Conservation (phyloP, 2,113 vertebrate genomes). For the Casuarius casuarius region DNA sequence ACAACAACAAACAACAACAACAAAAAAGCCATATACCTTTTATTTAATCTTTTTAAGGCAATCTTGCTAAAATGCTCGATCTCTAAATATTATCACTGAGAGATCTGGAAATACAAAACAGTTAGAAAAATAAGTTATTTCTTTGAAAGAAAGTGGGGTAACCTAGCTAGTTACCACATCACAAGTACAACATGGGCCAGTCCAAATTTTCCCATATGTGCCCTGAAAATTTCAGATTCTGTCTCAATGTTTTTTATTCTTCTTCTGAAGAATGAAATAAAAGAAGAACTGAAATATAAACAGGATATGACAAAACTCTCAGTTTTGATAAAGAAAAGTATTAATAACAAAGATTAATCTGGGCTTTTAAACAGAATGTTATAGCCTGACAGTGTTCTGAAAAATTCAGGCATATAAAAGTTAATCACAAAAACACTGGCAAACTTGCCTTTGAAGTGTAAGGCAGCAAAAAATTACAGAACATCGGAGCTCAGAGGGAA, state of each 20-base stretch:
- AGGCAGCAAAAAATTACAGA: constrained; percentile 44
- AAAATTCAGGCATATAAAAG: constrained; percentile 40
- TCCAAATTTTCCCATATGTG: background rate
- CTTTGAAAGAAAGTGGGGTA: background rate
- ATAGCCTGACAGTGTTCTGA: background rate
- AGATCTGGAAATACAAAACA: background rate
- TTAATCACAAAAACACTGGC: constrained; percentile 51
- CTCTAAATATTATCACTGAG: background rate
- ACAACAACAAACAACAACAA: background rate
- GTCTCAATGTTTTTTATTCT: background rate
- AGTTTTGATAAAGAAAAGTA: constrained; percentile 2
- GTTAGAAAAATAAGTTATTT: background rate
- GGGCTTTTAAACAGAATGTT: constrained; percentile 19
- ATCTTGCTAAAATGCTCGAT: background rate
- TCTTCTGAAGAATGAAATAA: background rate
- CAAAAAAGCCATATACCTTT: background rate
- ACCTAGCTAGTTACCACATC: background rate
- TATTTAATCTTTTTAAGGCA: background rate
- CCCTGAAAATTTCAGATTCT: background rate
- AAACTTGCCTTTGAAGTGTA: constrained; percentile 49
- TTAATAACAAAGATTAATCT: constrained; percentile 6
- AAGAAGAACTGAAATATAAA: constrained; percentile 25
- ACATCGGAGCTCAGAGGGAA: background rate
- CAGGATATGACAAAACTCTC: background rate
- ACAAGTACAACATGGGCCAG: background rate